Evolutionary conservation across 2,797 vertebrate genomes (phyloP).

Genomic region (Glossophaga mutica): DNA sequence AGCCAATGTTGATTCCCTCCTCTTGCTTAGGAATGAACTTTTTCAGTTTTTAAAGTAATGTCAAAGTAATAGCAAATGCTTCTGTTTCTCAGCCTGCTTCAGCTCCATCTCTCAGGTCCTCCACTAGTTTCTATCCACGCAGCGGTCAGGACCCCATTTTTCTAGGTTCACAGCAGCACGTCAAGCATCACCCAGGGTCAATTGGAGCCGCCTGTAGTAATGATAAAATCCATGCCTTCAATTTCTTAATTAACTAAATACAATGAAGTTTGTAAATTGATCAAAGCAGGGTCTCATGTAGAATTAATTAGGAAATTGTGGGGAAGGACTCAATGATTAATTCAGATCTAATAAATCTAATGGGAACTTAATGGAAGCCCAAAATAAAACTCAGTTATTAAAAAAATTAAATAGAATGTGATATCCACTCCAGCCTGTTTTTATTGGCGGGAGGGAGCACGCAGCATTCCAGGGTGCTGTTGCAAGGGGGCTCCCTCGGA

Average conservation of each 20-base stretch:
- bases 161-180: background rate
- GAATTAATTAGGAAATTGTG: slow-evolving; percentile 69
- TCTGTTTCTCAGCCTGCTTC: background rate
- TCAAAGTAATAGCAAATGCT: background rate
- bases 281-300: slow-evolving; percentile 28
- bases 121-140: background rate
- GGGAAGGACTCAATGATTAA: slow-evolving; percentile 43
- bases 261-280: slow-evolving; percentile 62
- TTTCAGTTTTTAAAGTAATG: background rate
- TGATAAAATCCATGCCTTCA: slow-evolving; percentile 63
- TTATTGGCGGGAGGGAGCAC: background rate
- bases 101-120: background rate
- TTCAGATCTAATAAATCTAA: slow-evolving; percentile 30
- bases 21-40: background rate
- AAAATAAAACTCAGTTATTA: slow-evolving; percentile 1
- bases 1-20: background rate
- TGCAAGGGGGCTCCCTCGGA: background rate
- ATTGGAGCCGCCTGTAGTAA: slow-evolving; percentile 17
- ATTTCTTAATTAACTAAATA: slow-evolving; percentile 71
- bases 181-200: slow-evolving; percentile 54
- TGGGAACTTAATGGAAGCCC: background rate
- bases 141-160: slow-evolving; percentile 17
- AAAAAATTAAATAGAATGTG: slow-evolving; percentile 5
- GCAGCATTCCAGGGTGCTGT: no score
- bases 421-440: background rate